Percentiles rank a stretch among this genome's conserved stretches.
phyloP scores from a whole-genome alignment of 1,140 invertebrate genomes.

The Tetraneura akinire region DNA sequence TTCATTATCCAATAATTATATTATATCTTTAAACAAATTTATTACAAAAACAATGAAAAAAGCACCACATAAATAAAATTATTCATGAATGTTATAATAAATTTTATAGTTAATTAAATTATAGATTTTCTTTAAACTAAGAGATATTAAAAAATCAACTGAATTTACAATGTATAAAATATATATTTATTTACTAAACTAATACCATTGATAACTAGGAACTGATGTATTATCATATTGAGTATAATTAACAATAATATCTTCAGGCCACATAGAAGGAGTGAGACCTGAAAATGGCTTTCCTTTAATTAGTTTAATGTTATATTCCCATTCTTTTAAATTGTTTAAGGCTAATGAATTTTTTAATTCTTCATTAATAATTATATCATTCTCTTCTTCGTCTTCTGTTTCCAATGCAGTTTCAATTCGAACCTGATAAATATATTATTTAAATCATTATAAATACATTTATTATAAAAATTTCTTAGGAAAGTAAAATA shows the following conservation, averaged over 20 bases:
- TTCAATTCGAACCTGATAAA: constrained; percentile 52
- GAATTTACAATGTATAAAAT: constrained; percentile 58
- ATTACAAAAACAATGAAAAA: no score
- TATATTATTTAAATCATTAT: constrained; percentile 2
- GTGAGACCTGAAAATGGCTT: constrained; percentile 88
- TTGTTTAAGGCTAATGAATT: constrained; percentile 67
- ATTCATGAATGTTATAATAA: no score
- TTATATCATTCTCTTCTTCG: constrained; percentile 64
- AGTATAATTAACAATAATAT: constrained; percentile 74
- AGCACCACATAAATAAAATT: no score
- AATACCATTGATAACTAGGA: constrained; percentile 43
- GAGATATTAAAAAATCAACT: background rate
- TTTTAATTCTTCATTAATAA: constrained; percentile 65
- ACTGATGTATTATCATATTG: constrained; percentile 36
- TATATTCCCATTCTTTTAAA: constrained; percentile 54
- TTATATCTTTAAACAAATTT: no score
- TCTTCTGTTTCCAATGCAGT: constrained; percentile 75
- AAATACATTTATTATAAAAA: constrained; percentile 11
- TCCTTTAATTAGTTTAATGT: constrained; percentile 68
- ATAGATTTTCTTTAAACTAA: background rate
- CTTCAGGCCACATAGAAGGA: constrained; percentile 95
- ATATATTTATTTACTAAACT: background rate
- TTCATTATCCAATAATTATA: no score
- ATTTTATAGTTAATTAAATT: no score
- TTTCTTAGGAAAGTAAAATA: background rate